Base-by-base conservation (phyloP, 1,140 invertebrate genomes). In the Drosophila azteca region DNA sequence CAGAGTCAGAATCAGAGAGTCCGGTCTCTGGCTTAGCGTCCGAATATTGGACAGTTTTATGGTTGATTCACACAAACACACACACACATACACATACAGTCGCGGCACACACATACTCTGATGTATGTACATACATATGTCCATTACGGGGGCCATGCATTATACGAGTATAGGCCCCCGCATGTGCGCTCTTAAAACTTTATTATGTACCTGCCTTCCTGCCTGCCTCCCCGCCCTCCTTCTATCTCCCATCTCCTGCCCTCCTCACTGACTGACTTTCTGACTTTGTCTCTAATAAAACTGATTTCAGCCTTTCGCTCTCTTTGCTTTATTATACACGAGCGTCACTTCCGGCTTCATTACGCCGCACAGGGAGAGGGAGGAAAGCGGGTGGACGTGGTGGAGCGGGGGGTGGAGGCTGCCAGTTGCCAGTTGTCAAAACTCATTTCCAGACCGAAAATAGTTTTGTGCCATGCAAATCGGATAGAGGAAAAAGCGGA, bases 281-380 rank as follows among this genome's bases (percentile, higher is more conserved):
- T 59, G 64, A 67, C 61, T 60, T 75, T 54, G 58, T 46, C 62
- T 61, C 55, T 77, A 77, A 77, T 77, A 74, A 77, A 77, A 77
- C 75, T 44, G 75, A 71, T 79, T 73, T 68, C 46, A 68, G 63
- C 66, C 44, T 35, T 22, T 49, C 20, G 60, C 67, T 48, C 67
- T 48, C 66, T 39, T 15, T 39, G 67, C 75, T 78, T 75, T 75
- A 75, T 75, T 75, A 53, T 67, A 67, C 71, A 72, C 64, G 78
- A 74, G 77, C 66, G 58, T 45, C 54, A 77, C 77, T 87, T 84
- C 82, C 81, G 82, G 77, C 65, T 77, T 84, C 77, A 80, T 85
- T 80, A 74, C 67, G 67, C 67, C 68, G 61, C 64, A 59, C 50
- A 20, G 17, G 17, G 17, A 20, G 17, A 20, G 17, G 17, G 17